Base-by-base conservation (phyloP, 1,140 invertebrate species). In the Papilio xuthus region DNA sequence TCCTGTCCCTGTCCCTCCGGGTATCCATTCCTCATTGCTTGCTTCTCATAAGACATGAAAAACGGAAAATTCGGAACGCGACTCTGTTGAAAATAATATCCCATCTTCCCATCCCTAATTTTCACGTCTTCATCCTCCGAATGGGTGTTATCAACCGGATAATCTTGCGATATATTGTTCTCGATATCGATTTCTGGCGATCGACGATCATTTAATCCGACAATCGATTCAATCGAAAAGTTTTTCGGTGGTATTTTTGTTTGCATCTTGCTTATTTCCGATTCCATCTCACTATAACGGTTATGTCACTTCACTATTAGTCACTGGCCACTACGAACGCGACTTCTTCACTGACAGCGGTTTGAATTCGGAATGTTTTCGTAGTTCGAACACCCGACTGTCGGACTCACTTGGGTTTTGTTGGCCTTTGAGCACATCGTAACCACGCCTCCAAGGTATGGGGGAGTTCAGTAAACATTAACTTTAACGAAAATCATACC, bases 181-280 rank as follows among this genome's bases (percentile, higher is more conserved):
- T 93, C 92, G 4, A 93, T 93, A 83, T 93, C 92, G 78, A 93
- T 93, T 75, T 93, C 92, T 0, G 91, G 92, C 1, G 92, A 93
- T n/a, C 91, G 82, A 18, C 92, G 83, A 4, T 92, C 89, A 77
- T 86, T 92, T 1, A 90, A 28, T 1, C 92, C 92, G 15, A 93
- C 92, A 42, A 93, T 93, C 15, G 91, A 93, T 85, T 93, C 92
- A 12, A 93, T 93, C 0, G 91, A 92, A 79, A 93, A 93, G 69
- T 91, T 92, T 53, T 93, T 93, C 9, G 90, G 81, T 8, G 90
- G 90, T 67, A 93, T 85, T 81, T 93, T 93, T 18, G 92, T 93
- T 44, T 89, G 88, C 84, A 91, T 88, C 80, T 93, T 93, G 79
- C 85, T 91, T 15, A 91, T 88, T 84, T 93, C 90, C 41, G 90